These are phyloP conservation scores for Macquaria ambigua DNA, from an alignment of 2,113 vertebrate species.

Conservation along the genomic window DNA sequence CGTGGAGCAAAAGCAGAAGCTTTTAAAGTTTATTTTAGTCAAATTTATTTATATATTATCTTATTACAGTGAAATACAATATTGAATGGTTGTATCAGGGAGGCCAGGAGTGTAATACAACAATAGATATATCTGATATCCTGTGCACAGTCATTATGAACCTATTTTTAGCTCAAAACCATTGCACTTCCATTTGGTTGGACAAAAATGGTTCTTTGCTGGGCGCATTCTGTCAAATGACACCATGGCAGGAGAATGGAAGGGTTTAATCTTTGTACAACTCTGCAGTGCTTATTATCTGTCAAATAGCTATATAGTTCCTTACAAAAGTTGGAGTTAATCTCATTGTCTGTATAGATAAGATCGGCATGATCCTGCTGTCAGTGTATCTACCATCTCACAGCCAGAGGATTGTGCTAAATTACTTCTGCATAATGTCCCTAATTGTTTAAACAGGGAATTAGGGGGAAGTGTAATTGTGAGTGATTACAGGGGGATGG, in stretches of 20 bases:
- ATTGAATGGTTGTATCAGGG: constrained; percentile 4
- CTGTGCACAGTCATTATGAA: not conserved
- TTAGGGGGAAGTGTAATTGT: constrained; percentile 56
- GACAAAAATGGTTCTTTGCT: constrained; percentile 24
- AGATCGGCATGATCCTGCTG: constrained; percentile 28
- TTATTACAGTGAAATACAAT: constrained; percentile 24
- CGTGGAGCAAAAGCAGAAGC: not conserved
- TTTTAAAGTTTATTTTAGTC: constrained; percentile 20
- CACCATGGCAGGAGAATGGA: constrained; percentile 11
- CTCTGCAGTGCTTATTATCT: constrained; percentile 22
- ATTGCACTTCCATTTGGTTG: constrained; percentile 6
- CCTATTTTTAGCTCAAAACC: constrained; percentile 52
- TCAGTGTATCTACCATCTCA: constrained; percentile 36
- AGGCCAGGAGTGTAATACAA: constrained; percentile 16
- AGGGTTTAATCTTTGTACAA: constrained; percentile 46
- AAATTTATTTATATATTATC: constrained; percentile 21
- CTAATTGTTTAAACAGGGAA: constrained; percentile 68
- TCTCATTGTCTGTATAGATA: constrained; percentile 48
- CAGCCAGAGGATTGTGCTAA: constrained; percentile 53
- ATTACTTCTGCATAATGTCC: constrained; percentile 65
- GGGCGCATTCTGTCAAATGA: constrained; percentile 37
- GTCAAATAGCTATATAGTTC: constrained; percentile 12
- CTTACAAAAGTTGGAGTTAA: constrained; percentile 39
- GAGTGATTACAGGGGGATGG: constrained; percentile 49
- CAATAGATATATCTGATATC: constrained; percentile 42